A percentile compares a stretch with the other conserved stretches of the same genome.
Conservation (phyloP, 2,888 invertebrate species). For the Campopleginae sp. region DNA sequence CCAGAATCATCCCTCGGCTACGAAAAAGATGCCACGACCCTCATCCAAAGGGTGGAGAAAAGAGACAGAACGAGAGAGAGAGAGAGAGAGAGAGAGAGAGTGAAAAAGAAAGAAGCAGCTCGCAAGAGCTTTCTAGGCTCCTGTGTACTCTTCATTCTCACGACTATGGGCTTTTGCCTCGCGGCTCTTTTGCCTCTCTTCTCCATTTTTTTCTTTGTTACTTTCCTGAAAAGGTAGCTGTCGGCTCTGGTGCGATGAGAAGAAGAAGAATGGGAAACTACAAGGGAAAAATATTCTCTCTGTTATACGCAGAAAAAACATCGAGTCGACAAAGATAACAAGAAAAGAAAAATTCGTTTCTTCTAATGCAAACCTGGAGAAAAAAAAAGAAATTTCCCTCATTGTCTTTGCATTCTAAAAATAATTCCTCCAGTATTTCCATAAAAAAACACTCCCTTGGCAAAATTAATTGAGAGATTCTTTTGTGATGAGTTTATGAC, state of each 20-base stretch:
- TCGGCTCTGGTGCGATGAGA: slow-evolving; percentile 62
- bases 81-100: slow-evolving; percentile 8
- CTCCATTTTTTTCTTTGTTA: slow-evolving; percentile 65
- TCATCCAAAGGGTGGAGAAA: slow-evolving; percentile 50
- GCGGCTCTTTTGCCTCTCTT: slow-evolving; percentile 57
- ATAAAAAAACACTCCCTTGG: slow-evolving; percentile 26
- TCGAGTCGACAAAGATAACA: not conserved
- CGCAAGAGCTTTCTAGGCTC: slow-evolving; percentile 50
- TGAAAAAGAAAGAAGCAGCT: slow-evolving; percentile 14
- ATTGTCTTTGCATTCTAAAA: slow-evolving; percentile 21
- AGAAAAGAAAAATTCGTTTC: slow-evolving; percentile 45
- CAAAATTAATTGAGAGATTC: not conserved
- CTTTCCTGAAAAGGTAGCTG: slow-evolving; percentile 70
- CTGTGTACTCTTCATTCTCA: slow-evolving; percentile 57
- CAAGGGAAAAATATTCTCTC: slow-evolving; percentile 34
- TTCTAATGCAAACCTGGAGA: not conserved
- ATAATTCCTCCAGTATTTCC: slow-evolving; percentile 36
- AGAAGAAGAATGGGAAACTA: slow-evolving; percentile 41
- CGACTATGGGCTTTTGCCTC: slow-evolving; percentile 64
- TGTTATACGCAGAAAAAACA: not conserved
- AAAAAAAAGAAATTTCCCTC: slow-evolving; percentile 29
- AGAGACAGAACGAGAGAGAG: slow-evolving; percentile 28
- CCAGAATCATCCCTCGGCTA: slow-evolving; percentile 48
- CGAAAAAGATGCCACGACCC: slow-evolving; percentile 27
- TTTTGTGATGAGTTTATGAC: not conserved